A percentile compares a stretch with the other conserved stretches of the same genome.
These are phyloP conservation scores for Daptonema setosum DNA, from an alignment of 2,888 invertebrate genomes.

Conservation along the genomic window DNA sequence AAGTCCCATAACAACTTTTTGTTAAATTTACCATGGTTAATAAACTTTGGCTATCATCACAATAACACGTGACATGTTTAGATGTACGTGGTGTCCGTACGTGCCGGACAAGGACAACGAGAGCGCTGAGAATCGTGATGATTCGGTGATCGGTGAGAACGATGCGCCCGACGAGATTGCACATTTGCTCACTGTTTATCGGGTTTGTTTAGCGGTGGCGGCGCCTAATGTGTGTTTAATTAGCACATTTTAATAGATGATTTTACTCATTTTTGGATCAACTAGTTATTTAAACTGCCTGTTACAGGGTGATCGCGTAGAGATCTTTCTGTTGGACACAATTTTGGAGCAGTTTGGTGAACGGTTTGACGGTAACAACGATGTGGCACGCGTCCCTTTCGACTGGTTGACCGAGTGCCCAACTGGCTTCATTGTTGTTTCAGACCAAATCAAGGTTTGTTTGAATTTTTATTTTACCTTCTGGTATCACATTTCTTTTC, in stretches of 20 bases:
- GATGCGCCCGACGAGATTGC: not conserved
- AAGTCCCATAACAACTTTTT: too few species aligned
- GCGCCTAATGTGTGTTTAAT: not conserved
- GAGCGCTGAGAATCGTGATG: not conserved
- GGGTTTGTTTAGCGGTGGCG: not conserved
- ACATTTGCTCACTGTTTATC: not conserved
- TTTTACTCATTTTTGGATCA: too few species aligned
- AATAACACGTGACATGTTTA: too few species aligned
- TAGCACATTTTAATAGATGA: not conserved
- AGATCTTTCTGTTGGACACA: not conserved
- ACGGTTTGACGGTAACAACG: too few species aligned
- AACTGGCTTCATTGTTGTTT: not conserved
- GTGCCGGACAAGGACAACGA: not conserved
- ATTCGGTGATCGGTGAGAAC: not conserved
- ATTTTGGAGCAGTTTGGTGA: not conserved
- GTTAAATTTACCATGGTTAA: too few species aligned
- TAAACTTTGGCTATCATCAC: too few species aligned
- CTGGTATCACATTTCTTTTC: not conserved
- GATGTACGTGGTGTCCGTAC: constrained; percentile 1
- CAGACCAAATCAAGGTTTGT: not conserved
- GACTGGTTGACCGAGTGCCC: not conserved
- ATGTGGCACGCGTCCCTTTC: not conserved
- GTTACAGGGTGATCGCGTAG: not conserved
- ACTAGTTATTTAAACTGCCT: too few species aligned
- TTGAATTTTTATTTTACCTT: not conserved